Evolutionary conservation across 2,888 invertebrate species (phyloP), one percentile per base, ranked within the genome.

Genomic region (Lasioglossum leucozonium): DNA sequence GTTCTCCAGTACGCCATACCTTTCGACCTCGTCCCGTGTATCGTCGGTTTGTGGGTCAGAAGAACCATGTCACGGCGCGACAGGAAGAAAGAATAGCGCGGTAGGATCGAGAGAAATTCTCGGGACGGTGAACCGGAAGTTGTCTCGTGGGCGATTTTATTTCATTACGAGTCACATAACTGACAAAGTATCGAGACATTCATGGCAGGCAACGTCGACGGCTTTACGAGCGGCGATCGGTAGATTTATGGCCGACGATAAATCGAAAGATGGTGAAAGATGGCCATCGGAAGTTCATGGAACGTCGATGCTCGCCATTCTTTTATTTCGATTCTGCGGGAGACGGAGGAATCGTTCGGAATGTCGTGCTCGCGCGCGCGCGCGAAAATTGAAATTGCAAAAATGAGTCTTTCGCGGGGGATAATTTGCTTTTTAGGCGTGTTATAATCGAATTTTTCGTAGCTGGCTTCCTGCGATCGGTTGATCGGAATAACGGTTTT

Each of bases 151-250:
- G 75, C 62, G 55, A 62, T 87, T 69, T 34, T 47, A 73, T 84
- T 87, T 84, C 76, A 80, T 87, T 81, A 78, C 76, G 71, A 22
- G 44, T 26, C 47, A 10, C 37, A 72, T 81, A 74, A 81, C 62
- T 44, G 26, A 55, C 44, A n/a, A 37, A 34, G 62, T 62, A 58
- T 42, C 30, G 58, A 13, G 65, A 58, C 16, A 71, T 71, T 65
- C 55, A 37, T 44, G 16, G 42, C 47, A 34, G 51, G 30, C 18
- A 67, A 44, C 44, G 34, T 26, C 55, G 51, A 22, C 40, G 58
- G 44, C 69, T 87, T 84, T 81, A 84, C 71, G 67, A 77, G 34
- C 47, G 6, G 30, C 30, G 22, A 72, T 51, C 51, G 75, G 62
- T 42, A 88, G 77, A 88, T 87, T 79, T 88, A 82, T 82, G 13